A percentile compares a stretch with the other conserved stretches of the same genome.
phyloP scores from a whole-genome alignment of 2,797 vertebrate species.

The Lagorchestes hirsutus region DNA sequence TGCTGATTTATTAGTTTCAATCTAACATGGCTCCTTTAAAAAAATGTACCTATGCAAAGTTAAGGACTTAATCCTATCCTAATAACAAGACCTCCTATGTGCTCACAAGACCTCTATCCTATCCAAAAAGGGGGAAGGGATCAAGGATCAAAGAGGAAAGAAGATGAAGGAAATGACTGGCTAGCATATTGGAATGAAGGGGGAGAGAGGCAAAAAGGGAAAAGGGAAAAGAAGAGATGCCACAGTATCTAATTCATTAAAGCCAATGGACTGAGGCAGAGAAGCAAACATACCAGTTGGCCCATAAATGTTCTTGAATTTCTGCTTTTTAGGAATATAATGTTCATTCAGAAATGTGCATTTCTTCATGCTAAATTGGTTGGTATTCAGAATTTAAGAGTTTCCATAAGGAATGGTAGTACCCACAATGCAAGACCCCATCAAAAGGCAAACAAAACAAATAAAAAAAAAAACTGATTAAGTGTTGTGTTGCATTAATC shows the following conservation, averaged over 20 bases:
- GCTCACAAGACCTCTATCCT: neutral
- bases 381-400: neutral
- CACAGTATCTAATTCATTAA: neutral
- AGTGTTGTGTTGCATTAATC: neutral
- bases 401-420: neutral
- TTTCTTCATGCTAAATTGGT: neutral
- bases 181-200: neutral
- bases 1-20: neutral
- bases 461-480: neutral
- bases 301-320: neutral
- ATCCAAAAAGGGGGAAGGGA: rapidly evolving
- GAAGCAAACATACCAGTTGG: neutral
- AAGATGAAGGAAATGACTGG: neutral
- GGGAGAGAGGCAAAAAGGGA: neutral
- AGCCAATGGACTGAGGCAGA: neutral
- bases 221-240: neutral
- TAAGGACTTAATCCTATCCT: neutral
- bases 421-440: neutral
- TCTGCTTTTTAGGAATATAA: neutral
- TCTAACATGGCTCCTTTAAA: neutral
- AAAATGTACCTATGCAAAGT: neutral
- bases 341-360: neutral
- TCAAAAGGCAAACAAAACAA: neutral
- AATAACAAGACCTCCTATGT: neutral
- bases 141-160: neutral